Percentiles rank a stretch among this genome's conserved stretches.
phyloP scores from a whole-genome alignment of 2,113 vertebrate species.

The Nothoprocta pentlandii region DNA sequence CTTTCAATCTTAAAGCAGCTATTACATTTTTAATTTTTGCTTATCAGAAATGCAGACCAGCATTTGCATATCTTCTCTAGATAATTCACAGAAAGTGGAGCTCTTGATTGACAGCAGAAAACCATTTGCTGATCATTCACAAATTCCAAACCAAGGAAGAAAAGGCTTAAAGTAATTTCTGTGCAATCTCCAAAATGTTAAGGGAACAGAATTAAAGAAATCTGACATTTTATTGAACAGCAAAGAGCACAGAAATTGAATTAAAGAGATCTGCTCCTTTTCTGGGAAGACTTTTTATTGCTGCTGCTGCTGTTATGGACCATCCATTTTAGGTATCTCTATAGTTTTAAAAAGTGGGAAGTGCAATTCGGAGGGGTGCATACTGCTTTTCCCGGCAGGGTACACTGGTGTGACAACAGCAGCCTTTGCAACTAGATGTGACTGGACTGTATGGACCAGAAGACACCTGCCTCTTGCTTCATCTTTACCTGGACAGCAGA shows the following conservation, averaged over 20 bases:
- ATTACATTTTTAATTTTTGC: background rate
- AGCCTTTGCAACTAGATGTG: background rate
- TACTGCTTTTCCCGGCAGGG: background rate
- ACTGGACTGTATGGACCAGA: background rate
- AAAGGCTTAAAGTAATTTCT: constrained; percentile 14
- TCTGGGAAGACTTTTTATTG: background rate
- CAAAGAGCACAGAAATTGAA: background rate
- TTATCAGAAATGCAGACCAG: background rate
- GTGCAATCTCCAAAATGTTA: background rate
- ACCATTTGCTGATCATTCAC: background rate
- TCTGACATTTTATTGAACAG: background rate
- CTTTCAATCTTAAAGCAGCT: background rate
- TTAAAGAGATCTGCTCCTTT: background rate
- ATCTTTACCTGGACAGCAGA: background rate
- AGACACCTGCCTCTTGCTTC: background rate
- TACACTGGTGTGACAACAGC: background rate
- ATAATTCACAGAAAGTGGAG: background rate
- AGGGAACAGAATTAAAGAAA: constrained; percentile 34
- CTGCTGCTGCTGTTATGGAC: background rate
- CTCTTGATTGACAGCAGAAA: background rate
- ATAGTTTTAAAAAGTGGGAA: background rate
- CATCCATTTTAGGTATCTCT: background rate
- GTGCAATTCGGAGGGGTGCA: fast-evolving
- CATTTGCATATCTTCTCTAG: background rate
- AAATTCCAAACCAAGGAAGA: background rate